These are phyloP conservation scores for Philypnodon macrostomus DNA, from an alignment of 2,797 vertebrate species.

Conservation along the genomic window DNA sequence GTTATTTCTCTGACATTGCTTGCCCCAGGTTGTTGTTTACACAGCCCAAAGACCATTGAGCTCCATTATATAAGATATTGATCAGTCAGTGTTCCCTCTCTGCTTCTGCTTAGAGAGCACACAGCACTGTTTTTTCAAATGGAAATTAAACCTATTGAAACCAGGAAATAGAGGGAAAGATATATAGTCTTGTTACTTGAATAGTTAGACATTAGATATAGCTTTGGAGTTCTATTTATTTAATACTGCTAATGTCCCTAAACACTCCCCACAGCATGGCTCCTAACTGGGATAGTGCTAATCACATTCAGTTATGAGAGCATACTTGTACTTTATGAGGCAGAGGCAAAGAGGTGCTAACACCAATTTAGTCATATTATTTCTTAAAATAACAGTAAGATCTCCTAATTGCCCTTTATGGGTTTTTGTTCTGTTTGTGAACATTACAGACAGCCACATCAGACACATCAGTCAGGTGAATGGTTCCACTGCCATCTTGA, in stretches of 20 bases:
- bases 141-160: background rate
- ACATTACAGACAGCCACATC: background rate
- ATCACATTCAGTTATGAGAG: constrained; percentile 10
- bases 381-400: background rate
- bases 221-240: no score
- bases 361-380: background rate
- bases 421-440: background rate
- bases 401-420: background rate
- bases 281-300: constrained; percentile 1
- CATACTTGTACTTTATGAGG: constrained; percentile 6
- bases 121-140: no score
- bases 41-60: constrained; percentile 3
- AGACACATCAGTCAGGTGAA: background rate
- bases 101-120: background rate
- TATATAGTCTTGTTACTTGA: background rate
- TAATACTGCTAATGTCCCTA: background rate
- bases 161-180: background rate
- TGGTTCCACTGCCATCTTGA: no score
- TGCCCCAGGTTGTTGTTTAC: constrained; percentile 7
- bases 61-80: constrained; percentile 12
- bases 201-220: no score
- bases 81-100: constrained; percentile 3
- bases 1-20: background rate
- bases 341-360: constrained; percentile 4
- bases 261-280: background rate